Conservation (phyloP, 1,140 invertebrate genomes). For the Tribolium madens region DNA sequence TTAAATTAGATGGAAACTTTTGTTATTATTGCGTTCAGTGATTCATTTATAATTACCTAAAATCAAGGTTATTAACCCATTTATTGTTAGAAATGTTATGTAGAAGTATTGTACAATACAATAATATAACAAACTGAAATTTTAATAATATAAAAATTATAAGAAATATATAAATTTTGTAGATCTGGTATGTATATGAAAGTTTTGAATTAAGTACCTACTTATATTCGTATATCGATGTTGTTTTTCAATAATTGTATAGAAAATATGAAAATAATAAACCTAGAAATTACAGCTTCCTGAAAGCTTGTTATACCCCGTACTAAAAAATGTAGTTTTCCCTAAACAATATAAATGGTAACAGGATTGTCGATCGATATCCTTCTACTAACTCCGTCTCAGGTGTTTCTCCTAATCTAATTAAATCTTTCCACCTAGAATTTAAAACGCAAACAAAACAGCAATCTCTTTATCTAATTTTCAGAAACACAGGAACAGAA, state of each 20-base stretch:
- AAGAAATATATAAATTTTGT: too few species aligned
- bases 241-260: too few species aligned
- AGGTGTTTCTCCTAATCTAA: not conserved
- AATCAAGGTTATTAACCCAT: not conserved
- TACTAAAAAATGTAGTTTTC: not conserved
- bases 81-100: not conserved
- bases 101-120: too few species aligned
- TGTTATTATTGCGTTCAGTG: not conserved
- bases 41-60: not conserved
- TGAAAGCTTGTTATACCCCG: not conserved
- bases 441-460: not conserved
- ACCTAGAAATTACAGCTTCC: not conserved
- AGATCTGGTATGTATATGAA: too few species aligned
- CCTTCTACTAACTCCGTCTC: not conserved
- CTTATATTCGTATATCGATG: too few species aligned
- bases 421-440: not conserved
- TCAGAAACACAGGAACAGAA: too few species aligned
- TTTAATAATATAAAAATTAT: too few species aligned
- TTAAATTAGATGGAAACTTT: not conserved
- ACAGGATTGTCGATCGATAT: not conserved
- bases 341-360: not conserved
- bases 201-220: too few species aligned
- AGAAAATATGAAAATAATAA: too few species aligned
- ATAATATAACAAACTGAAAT: too few species aligned
- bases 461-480: not conserved